Evolutionary conservation across 2,888 invertebrate genomes (phyloP).

Genomic region (Vanessa cardui): DNA sequence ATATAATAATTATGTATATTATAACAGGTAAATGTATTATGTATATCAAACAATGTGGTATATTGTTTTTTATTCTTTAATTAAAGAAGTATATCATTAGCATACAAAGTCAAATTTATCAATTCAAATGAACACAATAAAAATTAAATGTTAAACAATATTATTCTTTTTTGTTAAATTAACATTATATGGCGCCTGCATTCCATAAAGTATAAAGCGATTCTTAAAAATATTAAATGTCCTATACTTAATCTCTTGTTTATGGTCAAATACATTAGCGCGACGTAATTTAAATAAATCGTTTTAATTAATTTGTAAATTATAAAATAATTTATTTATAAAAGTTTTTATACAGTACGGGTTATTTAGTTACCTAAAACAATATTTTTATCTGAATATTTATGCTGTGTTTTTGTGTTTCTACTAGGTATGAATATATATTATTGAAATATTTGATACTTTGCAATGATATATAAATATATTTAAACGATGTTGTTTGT

Average conservation of each 20-base stretch:
- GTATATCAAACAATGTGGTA: not conserved
- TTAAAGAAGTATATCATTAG: conserved; percentile 8
- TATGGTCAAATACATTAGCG: conserved; percentile 11
- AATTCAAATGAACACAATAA: conserved; percentile 17
- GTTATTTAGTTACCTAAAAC: not conserved
- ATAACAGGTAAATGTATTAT: not conserved
- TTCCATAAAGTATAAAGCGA: conserved; percentile 12
- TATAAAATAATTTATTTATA: not conserved
- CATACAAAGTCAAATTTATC: conserved; percentile 22
- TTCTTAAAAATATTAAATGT: conserved; percentile 19
- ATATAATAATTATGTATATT: not conserved
- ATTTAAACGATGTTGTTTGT: too few relatives aligned
- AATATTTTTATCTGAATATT: not conserved
- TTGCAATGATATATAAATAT: too few relatives aligned
- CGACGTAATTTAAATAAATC: conserved; percentile 5
- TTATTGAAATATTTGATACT: too few relatives aligned
- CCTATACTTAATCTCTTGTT: conserved; percentile 19
- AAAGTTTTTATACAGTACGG: not conserved
- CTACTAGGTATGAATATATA: too few relatives aligned
- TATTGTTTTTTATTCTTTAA: not conserved
- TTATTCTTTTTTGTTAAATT: conserved; percentile 25
- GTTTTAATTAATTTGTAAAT: not conserved
- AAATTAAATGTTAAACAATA: conserved; percentile 19
- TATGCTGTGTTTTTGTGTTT: too few relatives aligned
- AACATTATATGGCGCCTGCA: conserved; percentile 26